These are phyloP conservation scores for Agrotis exclamationis DNA, from an alignment of 2,888 invertebrate species.

Conservation along the genomic window DNA sequence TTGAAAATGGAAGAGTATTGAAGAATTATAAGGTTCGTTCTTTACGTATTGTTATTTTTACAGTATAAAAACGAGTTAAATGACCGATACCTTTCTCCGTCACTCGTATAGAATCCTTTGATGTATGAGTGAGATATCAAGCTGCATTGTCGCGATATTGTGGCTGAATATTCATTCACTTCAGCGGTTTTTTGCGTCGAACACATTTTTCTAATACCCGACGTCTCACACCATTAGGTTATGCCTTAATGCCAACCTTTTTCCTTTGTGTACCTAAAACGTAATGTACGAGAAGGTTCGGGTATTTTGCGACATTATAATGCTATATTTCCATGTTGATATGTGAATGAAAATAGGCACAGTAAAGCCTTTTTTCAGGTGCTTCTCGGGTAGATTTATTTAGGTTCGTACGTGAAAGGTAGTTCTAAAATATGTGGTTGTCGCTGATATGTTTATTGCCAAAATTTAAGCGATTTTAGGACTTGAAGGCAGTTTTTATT, in stretches of 20 bases:
- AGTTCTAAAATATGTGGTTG: background rate
- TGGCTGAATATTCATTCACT: slow-evolving; percentile 66
- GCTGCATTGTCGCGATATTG: slow-evolving; percentile 53
- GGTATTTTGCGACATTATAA: slow-evolving; percentile 63
- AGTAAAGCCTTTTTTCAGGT: slow-evolving; percentile 46
- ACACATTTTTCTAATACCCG: slow-evolving; percentile 76
- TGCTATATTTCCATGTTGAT: slow-evolving; percentile 59
- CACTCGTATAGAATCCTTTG: background rate
- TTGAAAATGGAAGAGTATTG: background rate
- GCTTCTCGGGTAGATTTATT: slow-evolving; percentile 43
- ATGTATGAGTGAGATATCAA: slow-evolving; percentile 34
- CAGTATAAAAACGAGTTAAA: slow-evolving; percentile 9
- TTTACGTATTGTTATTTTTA: background rate
- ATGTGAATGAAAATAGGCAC: slow-evolving; percentile 43
- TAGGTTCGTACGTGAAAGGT: slow-evolving; percentile 11
- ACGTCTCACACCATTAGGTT: slow-evolving; percentile 75
- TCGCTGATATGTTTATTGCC: background rate
- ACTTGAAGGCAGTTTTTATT: slow-evolving; percentile 1
- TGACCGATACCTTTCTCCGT: slow-evolving; percentile 37
- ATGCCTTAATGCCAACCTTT: slow-evolving; percentile 72
- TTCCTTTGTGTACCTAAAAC: slow-evolving; percentile 60
- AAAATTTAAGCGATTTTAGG: background rate
- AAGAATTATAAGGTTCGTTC: no score
- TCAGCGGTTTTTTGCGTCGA: slow-evolving; percentile 67
- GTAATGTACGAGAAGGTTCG: slow-evolving; percentile 56